Evolutionary conservation across 2,797 vertebrate genomes (phyloP).

Genomic region (Thalassophryne amazonica): DNA sequence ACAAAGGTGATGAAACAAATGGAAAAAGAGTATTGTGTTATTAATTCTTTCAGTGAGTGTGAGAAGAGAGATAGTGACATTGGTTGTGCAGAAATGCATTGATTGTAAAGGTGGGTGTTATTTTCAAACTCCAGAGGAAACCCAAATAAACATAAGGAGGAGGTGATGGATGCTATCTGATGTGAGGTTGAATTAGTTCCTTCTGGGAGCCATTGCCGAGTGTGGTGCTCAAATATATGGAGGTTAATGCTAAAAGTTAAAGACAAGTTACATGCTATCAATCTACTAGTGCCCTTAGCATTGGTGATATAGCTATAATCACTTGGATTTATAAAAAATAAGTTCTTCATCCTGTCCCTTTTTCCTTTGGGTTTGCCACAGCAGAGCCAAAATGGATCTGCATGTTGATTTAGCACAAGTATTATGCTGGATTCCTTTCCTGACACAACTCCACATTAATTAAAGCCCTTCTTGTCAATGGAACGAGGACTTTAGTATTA

Average conservation of each 20-base stretch:
- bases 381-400: too few relatives aligned
- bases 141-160: conserved; percentile 25
- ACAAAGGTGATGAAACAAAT: conserved; percentile 56
- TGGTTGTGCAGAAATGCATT: conserved; percentile 59
- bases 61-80: conserved; percentile 53
- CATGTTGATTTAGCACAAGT: too few relatives aligned
- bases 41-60: conserved; percentile 50
- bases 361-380: too few relatives aligned
- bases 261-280: neutral
- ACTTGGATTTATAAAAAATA: too few relatives aligned
- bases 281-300: conserved; percentile 18
- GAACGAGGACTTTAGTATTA: too few relatives aligned
- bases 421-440: too few relatives aligned
- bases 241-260: conserved; percentile 1
- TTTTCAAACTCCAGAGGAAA: conserved; percentile 51
- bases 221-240: conserved; percentile 17
- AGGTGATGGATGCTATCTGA: conserved; percentile 41
- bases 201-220: conserved; percentile 12
- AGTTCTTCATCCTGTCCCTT: too few relatives aligned
- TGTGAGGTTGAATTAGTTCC: conserved; percentile 19
- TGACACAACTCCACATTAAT: too few relatives aligned
- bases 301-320: neutral
- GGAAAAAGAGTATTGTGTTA: conserved; percentile 28
- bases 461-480: too few relatives aligned
- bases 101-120: conserved; percentile 58